Evolutionary conservation across 2,113 vertebrate species (phyloP).

Genomic region (Tyto alba): DNA sequence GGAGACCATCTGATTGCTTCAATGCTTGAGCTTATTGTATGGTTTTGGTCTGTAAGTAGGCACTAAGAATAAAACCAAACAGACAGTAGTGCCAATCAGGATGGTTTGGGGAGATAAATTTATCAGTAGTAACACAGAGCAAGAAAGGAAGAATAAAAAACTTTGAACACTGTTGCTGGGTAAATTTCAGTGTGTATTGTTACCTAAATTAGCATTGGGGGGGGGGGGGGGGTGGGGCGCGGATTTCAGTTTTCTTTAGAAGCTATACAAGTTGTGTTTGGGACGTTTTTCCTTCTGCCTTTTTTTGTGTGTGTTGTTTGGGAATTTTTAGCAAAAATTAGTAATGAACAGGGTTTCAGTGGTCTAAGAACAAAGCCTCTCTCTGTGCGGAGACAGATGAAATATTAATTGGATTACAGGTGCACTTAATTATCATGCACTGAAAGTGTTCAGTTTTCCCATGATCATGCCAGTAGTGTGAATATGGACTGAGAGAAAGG

Average conservation of each 20-base stretch:
- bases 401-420: conserved; percentile 24
- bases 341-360: not conserved
- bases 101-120: not conserved
- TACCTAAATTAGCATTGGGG: not conserved
- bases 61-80: not conserved
- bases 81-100: not conserved
- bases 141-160: not conserved
- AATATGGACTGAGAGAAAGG: not conserved
- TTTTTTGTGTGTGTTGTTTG: not conserved
- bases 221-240: no score
- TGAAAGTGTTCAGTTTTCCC: not conserved
- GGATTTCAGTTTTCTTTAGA: not conserved
- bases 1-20: not conserved
- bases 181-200: not conserved
- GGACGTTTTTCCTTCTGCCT: not conserved
- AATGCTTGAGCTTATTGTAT: not conserved
- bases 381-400: not conserved
- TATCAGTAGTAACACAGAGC: not conserved
- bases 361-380: conserved; percentile 17
- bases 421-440: not conserved
- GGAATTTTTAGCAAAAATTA: not conserved
- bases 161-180: not conserved
- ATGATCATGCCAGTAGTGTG: not conserved
- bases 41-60: not conserved
- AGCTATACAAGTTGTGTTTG: not conserved